These are phyloP conservation scores for Rhinogobius similis DNA, from an alignment of 2,113 vertebrate species.

Conservation along the genomic window DNA sequence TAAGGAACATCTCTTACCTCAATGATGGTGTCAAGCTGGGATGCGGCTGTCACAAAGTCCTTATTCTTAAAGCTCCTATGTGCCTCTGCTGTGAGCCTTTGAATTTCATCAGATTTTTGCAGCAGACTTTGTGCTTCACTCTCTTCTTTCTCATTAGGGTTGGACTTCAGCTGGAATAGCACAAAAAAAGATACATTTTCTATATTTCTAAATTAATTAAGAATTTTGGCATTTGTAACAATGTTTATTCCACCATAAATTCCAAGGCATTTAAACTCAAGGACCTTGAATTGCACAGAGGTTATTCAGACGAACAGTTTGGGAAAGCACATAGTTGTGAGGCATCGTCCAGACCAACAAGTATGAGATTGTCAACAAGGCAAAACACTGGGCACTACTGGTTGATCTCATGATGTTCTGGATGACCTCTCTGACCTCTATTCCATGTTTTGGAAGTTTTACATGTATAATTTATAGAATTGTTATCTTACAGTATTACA, in stretches of 20 bases:
- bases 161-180: constrained; percentile 86
- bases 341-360: not conserved
- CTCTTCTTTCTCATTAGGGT: constrained; percentile 86
- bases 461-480: too few species aligned
- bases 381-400: not conserved
- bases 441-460: not conserved
- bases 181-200: constrained; percentile 1
- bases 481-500: not conserved
- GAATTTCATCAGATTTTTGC: constrained; percentile 88
- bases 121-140: constrained; percentile 89
- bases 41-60: constrained; percentile 81
- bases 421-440: constrained; percentile 2
- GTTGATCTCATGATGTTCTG: not conserved
- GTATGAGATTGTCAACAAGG: not conserved
- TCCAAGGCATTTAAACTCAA: not conserved
- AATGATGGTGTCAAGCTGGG: constrained; percentile 85
- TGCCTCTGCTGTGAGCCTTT: constrained; percentile 83
- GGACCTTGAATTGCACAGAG: not conserved
- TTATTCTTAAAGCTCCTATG: constrained; percentile 72
- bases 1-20: constrained; percentile 79
- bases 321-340: not conserved
- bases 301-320: not conserved
- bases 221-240: not conserved
- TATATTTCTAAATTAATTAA: not conserved
- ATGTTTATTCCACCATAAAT: not conserved